Evolutionary conservation across 1,140 invertebrate genomes (phyloP), one percentile per base, ranked within the genome.

Genomic region (Bombus waltoni): DNA sequence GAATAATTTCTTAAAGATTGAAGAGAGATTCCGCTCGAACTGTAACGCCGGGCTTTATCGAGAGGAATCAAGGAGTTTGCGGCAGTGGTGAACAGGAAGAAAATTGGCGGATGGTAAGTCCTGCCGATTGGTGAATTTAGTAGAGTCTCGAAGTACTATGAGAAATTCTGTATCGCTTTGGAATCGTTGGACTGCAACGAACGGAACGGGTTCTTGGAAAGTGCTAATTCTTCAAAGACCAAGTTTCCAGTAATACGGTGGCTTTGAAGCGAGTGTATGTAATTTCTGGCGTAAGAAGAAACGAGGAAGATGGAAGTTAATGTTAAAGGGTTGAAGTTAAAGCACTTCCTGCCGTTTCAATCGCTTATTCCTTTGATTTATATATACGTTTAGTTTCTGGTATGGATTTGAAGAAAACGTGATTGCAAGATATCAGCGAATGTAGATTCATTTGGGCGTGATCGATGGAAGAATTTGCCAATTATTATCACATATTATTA

Each of bases 51-150:
- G 47, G 40, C 25, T 71, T 79, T 71, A 71, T 71, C 42, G 66
- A 8, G 3, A 32, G 42, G 59, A 73, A 74, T 82, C 65, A 65
- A 44, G 25, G 70, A 13, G 40, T 66, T 79, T 79, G n/a, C 40
- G 32, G 32, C 9, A 25, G 42, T 9, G 59, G 13, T 13, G 70
- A 28, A 74, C 40, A 25, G 32, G 2, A 71, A 6, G 15, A n/a
- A 71, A 13, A 62, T 3, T 35, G 42, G 18, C 32, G 11, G 44
- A 15, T 68, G 32, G 77, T 79, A 79, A 68, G 47, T 79, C 47
- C 40, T 35, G 22, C 25, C 3, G 13, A 4, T 22, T 4, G n/a
- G 22, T 15, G 4, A 68, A 25, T 65, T 42, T 53, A 53, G 47
- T 53, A 4, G 10, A 11, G 68, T 15, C 18, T n/a, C 8, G 1